A percentile compares a stretch with the other conserved stretches of the same genome.
Evolutionary conservation across 2,888 invertebrate species (phyloP).

Genomic region (Tinea pellionella): DNA sequence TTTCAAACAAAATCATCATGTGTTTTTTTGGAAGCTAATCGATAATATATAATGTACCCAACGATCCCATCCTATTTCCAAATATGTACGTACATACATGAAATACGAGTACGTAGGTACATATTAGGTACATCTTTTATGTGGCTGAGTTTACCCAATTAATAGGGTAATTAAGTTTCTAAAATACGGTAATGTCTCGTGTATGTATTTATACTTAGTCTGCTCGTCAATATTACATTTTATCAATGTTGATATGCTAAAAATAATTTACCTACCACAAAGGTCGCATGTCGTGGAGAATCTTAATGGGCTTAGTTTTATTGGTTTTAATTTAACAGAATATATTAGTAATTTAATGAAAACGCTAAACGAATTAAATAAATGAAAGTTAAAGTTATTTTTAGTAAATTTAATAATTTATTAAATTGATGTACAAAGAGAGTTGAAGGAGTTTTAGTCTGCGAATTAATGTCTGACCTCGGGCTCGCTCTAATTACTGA

Average conservation of each 20-base stretch:
- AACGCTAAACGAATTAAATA: no score
- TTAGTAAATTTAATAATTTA: background rate
- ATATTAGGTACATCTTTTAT: no score
- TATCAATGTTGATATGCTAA: conserved; percentile 56
- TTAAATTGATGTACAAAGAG: background rate
- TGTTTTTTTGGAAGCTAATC: no score
- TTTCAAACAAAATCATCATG: no score
- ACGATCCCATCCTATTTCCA: no score
- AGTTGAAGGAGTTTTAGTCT: background rate
- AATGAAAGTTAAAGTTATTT: background rate
- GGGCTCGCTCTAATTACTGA: conserved; percentile 7
- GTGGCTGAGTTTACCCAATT: no score
- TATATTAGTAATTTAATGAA: background rate
- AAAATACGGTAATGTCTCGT: no score
- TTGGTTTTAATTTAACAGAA: background rate
- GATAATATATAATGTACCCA: no score
- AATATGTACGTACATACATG: no score
- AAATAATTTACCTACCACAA: conserved; percentile 38
- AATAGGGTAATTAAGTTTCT: no score
- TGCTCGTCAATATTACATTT: conserved; percentile 16
- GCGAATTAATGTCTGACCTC: conserved; percentile 10
- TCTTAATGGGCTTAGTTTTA: conserved; percentile 14
- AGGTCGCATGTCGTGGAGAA: conserved; percentile 30
- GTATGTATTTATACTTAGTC: background rate
- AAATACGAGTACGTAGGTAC: no score